phyloP scores from a whole-genome alignment of 2,797 vertebrate genomes.

The Tokudaia muenninki region DNA sequence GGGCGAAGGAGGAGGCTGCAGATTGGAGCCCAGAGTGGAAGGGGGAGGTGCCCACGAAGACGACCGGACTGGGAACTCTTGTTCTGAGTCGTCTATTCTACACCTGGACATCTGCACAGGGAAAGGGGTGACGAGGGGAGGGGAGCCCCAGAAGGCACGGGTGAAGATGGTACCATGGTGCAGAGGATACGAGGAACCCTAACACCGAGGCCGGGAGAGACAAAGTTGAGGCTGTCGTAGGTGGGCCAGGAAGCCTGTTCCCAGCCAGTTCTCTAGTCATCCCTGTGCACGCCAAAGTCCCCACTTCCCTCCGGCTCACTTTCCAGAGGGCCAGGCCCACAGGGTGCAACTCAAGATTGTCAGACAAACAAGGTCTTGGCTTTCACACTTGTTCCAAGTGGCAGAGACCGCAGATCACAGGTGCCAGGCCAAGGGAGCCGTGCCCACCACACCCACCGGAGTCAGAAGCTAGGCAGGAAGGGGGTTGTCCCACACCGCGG shows the following conservation, averaged over 20 bases:
- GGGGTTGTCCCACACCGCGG: neutral
- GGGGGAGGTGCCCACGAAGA: neutral
- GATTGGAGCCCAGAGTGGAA: neutral
- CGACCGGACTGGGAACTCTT: neutral
- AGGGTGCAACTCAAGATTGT: neutral
- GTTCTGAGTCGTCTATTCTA: neutral
- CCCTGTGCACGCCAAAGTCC: neutral
- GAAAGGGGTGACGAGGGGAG: neutral
- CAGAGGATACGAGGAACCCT: neutral
- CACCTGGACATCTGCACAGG: neutral
- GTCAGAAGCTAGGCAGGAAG: neutral
- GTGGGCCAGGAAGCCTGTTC: neutral
- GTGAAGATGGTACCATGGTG: neutral
- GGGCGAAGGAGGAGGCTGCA: neutral
- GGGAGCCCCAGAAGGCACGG: neutral
- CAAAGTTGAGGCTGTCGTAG: fast-evolving
- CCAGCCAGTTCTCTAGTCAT: fast-evolving
- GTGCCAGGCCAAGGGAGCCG: neutral
- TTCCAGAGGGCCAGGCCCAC: neutral
- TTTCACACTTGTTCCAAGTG: neutral
- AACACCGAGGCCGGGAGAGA: fast-evolving
- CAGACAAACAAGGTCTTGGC: neutral
- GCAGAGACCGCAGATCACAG: too few species aligned
- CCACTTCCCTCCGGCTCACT: too few species aligned
- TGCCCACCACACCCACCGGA: neutral